A percentile compares a stretch with the other conserved stretches of the same genome.
Evolutionary conservation across 2,888 invertebrate species (phyloP).

Genomic region (Phrixothrix hirtus): DNA sequence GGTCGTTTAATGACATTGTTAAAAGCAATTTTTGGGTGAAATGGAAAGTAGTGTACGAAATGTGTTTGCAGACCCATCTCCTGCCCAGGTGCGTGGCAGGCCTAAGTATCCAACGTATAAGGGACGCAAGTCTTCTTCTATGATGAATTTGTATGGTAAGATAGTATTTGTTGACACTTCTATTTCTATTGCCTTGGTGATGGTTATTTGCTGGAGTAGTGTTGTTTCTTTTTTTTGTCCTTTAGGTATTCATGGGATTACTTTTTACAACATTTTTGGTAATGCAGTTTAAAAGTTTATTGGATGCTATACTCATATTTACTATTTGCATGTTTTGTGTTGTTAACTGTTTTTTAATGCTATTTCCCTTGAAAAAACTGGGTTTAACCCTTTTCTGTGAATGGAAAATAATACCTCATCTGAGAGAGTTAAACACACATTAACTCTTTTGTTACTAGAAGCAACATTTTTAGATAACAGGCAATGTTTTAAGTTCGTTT

Average conservation of each 20-base stretch:
- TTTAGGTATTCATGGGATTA: constrained; percentile 3
- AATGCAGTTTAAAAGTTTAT: too few relatives aligned
- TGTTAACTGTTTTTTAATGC: too few relatives aligned
- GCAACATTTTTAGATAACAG: too few relatives aligned
- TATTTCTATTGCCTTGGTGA: constrained; percentile 25
- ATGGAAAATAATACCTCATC: too few relatives aligned
- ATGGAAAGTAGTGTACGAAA: constrained; percentile 55
- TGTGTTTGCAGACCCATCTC: constrained; percentile 84
- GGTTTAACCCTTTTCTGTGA: too few relatives aligned
- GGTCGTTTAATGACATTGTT: constrained; percentile 16
- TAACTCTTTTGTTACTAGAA: too few relatives aligned
- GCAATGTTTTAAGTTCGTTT: too few relatives aligned
- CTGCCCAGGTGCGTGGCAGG: constrained; percentile 77
- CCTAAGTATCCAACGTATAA: constrained; percentile 85
- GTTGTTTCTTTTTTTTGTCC: constrained; percentile 17
- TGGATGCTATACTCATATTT: too few relatives aligned
- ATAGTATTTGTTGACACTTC: constrained; percentile 47
- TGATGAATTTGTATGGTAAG: constrained; percentile 97
- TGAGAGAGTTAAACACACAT: too few relatives aligned
- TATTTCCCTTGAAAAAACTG: too few relatives aligned
- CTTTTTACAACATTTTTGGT: neutral
- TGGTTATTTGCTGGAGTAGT: constrained; percentile 32
- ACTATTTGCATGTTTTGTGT: too few relatives aligned
- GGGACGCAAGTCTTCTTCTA: constrained; percentile 89
- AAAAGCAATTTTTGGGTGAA: constrained; percentile 42